phyloP scores from a whole-genome alignment of 2,888 invertebrate species.

The Papilio elwesi region DNA sequence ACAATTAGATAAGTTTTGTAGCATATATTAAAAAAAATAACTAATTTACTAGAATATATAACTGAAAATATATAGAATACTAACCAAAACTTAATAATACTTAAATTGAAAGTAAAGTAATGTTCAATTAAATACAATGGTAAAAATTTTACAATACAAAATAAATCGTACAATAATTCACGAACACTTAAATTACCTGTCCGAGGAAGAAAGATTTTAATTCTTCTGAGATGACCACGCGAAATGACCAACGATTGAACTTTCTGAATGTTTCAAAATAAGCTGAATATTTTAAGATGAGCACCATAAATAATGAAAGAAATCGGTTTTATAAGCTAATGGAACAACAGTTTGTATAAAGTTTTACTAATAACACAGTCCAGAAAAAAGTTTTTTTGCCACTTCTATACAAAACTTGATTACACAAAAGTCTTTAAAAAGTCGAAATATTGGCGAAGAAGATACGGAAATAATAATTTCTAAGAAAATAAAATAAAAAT shows the following conservation, averaged over 20 bases:
- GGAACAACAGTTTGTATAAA: constrained; percentile 55
- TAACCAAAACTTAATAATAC: background rate
- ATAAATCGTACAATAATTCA: constrained; percentile 3
- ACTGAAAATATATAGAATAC: background rate
- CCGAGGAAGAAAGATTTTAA: constrained; percentile 23
- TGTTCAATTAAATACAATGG: background rate
- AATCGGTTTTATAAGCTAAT: constrained; percentile 58
- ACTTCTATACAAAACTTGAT: constrained; percentile 63
- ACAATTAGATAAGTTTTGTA: too few relatives aligned
- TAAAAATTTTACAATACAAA: constrained; percentile 2
- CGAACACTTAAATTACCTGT: constrained; percentile 32
- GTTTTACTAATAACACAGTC: constrained; percentile 55
- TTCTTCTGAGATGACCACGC: constrained; percentile 49
- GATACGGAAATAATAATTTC: constrained; percentile 49
- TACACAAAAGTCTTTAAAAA: constrained; percentile 53
- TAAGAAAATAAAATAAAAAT: constrained; percentile 51
- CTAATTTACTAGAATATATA: background rate
- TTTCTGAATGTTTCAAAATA: constrained; percentile 43
- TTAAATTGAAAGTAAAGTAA: background rate
- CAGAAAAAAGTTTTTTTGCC: constrained; percentile 58
- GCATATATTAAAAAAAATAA: too few relatives aligned
- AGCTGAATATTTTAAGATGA: constrained; percentile 46
- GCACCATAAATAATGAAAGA: constrained; percentile 61
- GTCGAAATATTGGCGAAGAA: constrained; percentile 60
- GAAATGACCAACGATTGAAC: constrained; percentile 50